phyloP scores from a whole-genome alignment of 1,140 invertebrate genomes.

The Leptopilina clavipes region DNA sequence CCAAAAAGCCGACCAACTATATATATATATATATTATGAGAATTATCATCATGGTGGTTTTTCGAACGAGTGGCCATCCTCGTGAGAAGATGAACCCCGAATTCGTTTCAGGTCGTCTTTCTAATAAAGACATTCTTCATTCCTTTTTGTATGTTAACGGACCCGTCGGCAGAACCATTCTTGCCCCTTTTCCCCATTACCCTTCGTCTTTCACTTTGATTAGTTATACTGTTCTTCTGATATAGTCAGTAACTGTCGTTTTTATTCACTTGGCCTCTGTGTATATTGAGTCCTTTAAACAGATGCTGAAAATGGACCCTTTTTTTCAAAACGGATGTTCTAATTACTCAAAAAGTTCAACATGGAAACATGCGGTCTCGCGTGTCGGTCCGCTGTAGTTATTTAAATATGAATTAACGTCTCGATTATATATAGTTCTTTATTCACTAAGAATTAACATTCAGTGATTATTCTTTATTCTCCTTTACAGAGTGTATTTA shows the following conservation, averaged over 20 bases:
- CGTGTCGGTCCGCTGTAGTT: background rate
- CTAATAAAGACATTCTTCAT: slow-evolving; percentile 68
- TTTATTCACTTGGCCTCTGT: background rate
- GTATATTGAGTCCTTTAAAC: background rate
- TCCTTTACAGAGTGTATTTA: too few species aligned
- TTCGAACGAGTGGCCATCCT: slow-evolving; percentile 1
- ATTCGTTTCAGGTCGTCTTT: slow-evolving; percentile 33
- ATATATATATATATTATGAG: too few species aligned
- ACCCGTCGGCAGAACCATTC: slow-evolving; percentile 15
- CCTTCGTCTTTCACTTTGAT: slow-evolving; percentile 24
- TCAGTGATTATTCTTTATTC: background rate
- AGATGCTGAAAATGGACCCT: background rate
- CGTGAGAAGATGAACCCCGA: slow-evolving; percentile 2
- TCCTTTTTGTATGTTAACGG: slow-evolving; percentile 50
- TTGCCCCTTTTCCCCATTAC: slow-evolving; percentile 29
- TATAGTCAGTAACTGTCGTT: slow-evolving; percentile 2
- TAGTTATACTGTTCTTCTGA: slow-evolving; percentile 5
- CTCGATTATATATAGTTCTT: background rate
- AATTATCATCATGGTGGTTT: slow-evolving; percentile 33
- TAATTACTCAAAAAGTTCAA: background rate
- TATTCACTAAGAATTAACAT: background rate
- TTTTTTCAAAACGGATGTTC: slow-evolving; percentile 23
- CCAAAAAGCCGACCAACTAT: slow-evolving; percentile 15
- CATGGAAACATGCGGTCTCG: background rate
- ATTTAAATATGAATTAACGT: slow-evolving; percentile 29